Evolutionary conservation across 2,113 vertebrate species (phyloP), one percentile per base, ranked within the genome.

Genomic region (Mola mola): DNA sequence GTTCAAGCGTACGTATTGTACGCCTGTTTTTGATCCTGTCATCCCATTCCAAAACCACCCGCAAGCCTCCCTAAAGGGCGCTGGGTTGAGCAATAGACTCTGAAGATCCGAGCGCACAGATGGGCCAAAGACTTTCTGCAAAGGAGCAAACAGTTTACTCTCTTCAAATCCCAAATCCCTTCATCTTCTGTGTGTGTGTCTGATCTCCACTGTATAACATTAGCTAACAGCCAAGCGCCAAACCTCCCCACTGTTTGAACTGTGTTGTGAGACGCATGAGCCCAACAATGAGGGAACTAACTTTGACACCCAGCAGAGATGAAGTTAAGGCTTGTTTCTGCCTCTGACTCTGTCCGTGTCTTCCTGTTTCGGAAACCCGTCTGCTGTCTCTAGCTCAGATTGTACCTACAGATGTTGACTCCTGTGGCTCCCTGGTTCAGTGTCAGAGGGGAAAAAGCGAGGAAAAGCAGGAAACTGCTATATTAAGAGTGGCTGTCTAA

Each of bases 1-100:
- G 46, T 67, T 60, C 63, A 77, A 71, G 71, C 81, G 66, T 70
- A 78, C 41, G 16, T 61, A 64, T 50, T 46, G 37, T 80, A 43
- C 68, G 72, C 62, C 62, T 76, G 72, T 72, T 80, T 82, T 50
- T 80, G 60, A 82, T 84, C 70, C 60, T 71, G 70, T 81, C 77
- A 77, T 83, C 66, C 50, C 25, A 58, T 67, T 81, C 71, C 63
- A 61, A 68, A 78, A 63, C 64, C 73, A 64, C 81, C 67, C 70
- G 75, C 75, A 49, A 57, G 60, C 72, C 21, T 62, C 49, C 64
- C 72, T 37, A 38, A 61, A 72, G 73, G 72, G 50, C 26, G 43
- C 12, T 10, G 31, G 63, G 72, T 72, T 82, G n/a, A n/a, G n/a
- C n/a, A 78, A 82, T 9, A 81, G 67, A 78, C 64, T 31, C 59